Evolutionary conservation across 2,888 invertebrate species (phyloP).

Genomic region (Habroteleia sp.): DNA sequence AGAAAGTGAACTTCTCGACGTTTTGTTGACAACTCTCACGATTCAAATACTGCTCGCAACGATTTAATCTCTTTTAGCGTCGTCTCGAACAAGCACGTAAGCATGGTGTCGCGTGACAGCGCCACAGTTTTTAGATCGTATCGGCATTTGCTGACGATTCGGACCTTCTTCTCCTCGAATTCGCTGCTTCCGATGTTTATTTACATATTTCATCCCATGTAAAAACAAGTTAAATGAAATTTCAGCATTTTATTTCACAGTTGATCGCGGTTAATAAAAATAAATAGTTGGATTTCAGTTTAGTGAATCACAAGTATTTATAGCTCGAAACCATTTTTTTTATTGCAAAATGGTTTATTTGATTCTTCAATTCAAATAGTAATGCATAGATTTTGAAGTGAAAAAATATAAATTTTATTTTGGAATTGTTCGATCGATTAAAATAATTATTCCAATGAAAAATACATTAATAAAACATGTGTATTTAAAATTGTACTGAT

Average conservation of each 20-base stretch:
- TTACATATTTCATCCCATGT: conserved; percentile 52
- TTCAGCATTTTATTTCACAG: conserved; percentile 4
- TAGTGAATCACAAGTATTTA: conserved; percentile 23
- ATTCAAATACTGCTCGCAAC: conserved; percentile 57
- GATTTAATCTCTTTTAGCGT: conserved; percentile 62
- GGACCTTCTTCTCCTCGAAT: conserved; percentile 44
- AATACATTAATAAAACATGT: no score
- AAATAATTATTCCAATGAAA: no score
- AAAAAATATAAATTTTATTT: no score
- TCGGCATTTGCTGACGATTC: conserved; percentile 44
- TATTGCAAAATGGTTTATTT: no score
- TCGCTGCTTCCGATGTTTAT: conserved; percentile 50
- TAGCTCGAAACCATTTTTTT: no score
- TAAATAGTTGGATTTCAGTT: conserved; percentile 16
- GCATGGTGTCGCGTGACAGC: conserved; percentile 64
- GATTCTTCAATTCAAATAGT: no score
- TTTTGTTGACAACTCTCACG: conserved; percentile 65
- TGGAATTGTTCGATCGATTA: no score
- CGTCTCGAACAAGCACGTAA: conserved; percentile 61
- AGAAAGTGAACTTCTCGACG: conserved; percentile 59
- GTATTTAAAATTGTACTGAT: no score
- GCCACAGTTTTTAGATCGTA: conserved; percentile 60
- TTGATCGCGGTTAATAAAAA: conserved; percentile 22
- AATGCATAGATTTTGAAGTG: no score
- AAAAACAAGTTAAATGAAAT: conserved; percentile 37